phyloP scores from a whole-genome alignment of 1,140 invertebrate genomes.

The Philotrypesis tridentata region DNA sequence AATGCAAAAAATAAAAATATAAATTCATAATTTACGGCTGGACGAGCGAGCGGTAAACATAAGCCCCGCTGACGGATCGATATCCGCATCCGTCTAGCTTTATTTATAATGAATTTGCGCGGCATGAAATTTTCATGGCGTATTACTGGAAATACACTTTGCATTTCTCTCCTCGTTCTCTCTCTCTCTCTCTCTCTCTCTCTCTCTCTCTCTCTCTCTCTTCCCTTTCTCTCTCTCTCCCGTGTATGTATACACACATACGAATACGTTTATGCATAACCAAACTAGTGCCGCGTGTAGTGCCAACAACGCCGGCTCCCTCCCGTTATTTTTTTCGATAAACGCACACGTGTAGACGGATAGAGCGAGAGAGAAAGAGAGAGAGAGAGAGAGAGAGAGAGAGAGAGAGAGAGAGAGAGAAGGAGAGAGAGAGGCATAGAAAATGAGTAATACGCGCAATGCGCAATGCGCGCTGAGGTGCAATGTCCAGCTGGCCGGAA shows the following conservation, averaged over 20 bases:
- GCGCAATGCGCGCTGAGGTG: not conserved
- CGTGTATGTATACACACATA: not conserved
- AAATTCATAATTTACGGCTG: not conserved
- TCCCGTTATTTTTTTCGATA: not conserved
- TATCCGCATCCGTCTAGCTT: not conserved
- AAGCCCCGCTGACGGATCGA: not conserved
- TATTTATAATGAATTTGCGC: not conserved
- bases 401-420: too few species aligned
- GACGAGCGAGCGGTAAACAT: not conserved
- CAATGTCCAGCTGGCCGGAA: slow-evolving; percentile 25
- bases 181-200: too few species aligned
- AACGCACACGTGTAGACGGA: too few species aligned
- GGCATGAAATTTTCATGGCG: not conserved
- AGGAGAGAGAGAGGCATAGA: not conserved
- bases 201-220: too few species aligned
- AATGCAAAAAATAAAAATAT: not conserved
- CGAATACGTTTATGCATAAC: too few species aligned
- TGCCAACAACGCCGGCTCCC: too few species aligned
- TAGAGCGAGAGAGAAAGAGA: too few species aligned
- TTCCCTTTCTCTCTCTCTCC: too few species aligned
- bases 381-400: too few species aligned
- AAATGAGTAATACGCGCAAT: not conserved
- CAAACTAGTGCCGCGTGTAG: too few species aligned
- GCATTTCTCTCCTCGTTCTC: not conserved
- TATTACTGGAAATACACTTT: not conserved